phyloP scores from a whole-genome alignment of 1,140 invertebrate species.

The Drosophila miranda region DNA sequence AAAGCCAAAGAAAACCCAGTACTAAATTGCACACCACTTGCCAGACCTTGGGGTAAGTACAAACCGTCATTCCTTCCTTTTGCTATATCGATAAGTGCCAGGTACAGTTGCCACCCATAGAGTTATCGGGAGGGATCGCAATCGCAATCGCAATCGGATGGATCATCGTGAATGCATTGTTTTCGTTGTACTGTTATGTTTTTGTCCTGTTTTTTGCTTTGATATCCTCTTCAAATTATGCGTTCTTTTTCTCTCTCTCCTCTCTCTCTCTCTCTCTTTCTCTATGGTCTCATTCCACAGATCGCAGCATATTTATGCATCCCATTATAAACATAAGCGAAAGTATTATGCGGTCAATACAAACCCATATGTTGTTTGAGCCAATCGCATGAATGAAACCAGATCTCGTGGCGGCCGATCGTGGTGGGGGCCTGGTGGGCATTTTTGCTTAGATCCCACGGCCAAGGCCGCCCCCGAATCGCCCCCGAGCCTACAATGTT shows the following conservation, averaged over 20 bases:
- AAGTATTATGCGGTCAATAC: slow-evolving; percentile 81
- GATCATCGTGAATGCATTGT: slow-evolving; percentile 8
- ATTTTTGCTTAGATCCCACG: slow-evolving; percentile 63
- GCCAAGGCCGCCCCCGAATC: slow-evolving; percentile 36
- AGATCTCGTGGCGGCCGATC: not conserved
- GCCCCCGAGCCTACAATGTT: slow-evolving; percentile 30
- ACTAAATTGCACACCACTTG: slow-evolving; percentile 45
- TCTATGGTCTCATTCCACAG: slow-evolving; percentile 62
- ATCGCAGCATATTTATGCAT: slow-evolving; percentile 81
- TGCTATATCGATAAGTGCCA: slow-evolving; percentile 16
- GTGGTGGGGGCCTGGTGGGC: slow-evolving; percentile 36
- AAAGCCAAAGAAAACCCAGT: slow-evolving; percentile 29
- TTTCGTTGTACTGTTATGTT: slow-evolving; percentile 6
- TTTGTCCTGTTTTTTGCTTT: slow-evolving; percentile 8
- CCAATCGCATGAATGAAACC: slow-evolving; percentile 46
- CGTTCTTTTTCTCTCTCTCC: slow-evolving; percentile 49
- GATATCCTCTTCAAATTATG: slow-evolving; percentile 47
- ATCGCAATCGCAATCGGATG: not conserved
- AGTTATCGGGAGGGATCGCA: slow-evolving; percentile 7
- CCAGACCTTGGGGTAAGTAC: slow-evolving; percentile 55
- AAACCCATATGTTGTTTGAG: slow-evolving; percentile 76
- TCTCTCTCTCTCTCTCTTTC: slow-evolving; percentile 42
- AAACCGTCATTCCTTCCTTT: slow-evolving; percentile 1
- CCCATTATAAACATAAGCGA: slow-evolving; percentile 81
- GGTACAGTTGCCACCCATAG: slow-evolving; percentile 44